Evolutionary conservation across 2,113 vertebrate genomes (phyloP), one percentile per base, ranked within the genome.

Genomic region (Uropsilus gracilis): DNA sequence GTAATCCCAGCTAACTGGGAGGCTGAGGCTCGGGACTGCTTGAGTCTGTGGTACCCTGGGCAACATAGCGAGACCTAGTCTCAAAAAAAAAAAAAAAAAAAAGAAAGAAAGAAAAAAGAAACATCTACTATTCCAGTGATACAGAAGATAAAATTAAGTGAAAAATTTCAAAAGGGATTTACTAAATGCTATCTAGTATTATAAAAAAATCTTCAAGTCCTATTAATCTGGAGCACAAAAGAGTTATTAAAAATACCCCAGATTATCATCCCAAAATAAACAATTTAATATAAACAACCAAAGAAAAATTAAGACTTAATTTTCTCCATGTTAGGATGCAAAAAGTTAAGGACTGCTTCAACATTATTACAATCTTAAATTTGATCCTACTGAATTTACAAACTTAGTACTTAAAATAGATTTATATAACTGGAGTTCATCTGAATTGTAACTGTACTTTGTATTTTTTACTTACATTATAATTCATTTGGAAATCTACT

Each of bases 401-500:
- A 59, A 71, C 9, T 42, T 75, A 71, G 82, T 57, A 77, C 4
- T 89, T 68, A 86, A 0, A 6, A 57, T 28, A 90, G 30, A 64
- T 44, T 76, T 88, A 88, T 28, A 39, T 63, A 77, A 80, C 28
- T 63, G 8, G 12, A 53, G 30, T 2, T 16, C n/a, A 92, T 44
- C 48, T 30, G 9, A 92, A 90, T 72, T 90, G 81, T 59, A 86
- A 91, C 17, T 88, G 14, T 16, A 50, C 61, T 89, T 76, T 85
- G n/a, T 71, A 69, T 69, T 80, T 91, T 71, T 46, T 28, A 42
- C n/a, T 86, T 26, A 50, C 37, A 78, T 89, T 53, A 6, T 59
- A 76, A 87, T 92, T 87, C 76, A 73, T 95, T 78, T n/a, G 92
- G 53, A 95, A 90, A 92, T 63, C 68, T 26, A 92, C 39, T 46